phyloP scores from a whole-genome alignment of 1,140 invertebrate genomes.

The Saccostrea glomerata region DNA sequence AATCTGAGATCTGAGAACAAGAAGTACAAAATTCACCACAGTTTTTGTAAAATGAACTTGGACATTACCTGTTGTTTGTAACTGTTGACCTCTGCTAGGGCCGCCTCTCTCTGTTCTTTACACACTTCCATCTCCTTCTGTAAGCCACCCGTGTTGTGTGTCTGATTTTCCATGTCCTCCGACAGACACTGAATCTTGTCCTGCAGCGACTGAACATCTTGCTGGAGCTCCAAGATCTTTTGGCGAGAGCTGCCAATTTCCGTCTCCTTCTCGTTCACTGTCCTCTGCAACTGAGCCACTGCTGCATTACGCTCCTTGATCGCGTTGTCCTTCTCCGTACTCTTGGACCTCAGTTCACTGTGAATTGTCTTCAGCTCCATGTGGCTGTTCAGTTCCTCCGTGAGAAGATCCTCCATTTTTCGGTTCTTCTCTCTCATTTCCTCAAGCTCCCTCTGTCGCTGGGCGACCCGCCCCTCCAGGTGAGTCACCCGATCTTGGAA shows the following conservation, averaged over 20 bases:
- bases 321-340: not conserved
- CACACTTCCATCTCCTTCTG: constrained; percentile 50
- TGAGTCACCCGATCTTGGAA: constrained; percentile 58
- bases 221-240: constrained; percentile 17
- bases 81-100: constrained; percentile 53
- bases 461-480: constrained; percentile 45
- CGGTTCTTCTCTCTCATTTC: constrained; percentile 27
- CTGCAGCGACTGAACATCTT: constrained; percentile 17
- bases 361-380: constrained; percentile 47
- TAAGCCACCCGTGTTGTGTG: constrained; percentile 10
- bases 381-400: constrained; percentile 52
- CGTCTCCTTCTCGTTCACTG: not conserved
- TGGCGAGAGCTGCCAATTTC: not conserved
- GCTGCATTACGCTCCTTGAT: constrained; percentile 32
- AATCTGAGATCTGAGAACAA: not conserved
- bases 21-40: not conserved
- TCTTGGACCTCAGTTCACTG: constrained; percentile 43
- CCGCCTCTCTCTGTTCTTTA: constrained; percentile 24
- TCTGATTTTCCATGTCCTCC: constrained; percentile 47
- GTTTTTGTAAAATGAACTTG: not conserved
- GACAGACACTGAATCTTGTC: constrained; percentile 4
- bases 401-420: constrained; percentile 53
- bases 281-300: constrained; percentile 41
- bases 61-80: constrained; percentile 60
- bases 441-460: constrained; percentile 49